These are phyloP conservation scores for Vespertilio murinus DNA, from an alignment of 2,797 vertebrate genomes.

Conservation along the genomic window DNA sequence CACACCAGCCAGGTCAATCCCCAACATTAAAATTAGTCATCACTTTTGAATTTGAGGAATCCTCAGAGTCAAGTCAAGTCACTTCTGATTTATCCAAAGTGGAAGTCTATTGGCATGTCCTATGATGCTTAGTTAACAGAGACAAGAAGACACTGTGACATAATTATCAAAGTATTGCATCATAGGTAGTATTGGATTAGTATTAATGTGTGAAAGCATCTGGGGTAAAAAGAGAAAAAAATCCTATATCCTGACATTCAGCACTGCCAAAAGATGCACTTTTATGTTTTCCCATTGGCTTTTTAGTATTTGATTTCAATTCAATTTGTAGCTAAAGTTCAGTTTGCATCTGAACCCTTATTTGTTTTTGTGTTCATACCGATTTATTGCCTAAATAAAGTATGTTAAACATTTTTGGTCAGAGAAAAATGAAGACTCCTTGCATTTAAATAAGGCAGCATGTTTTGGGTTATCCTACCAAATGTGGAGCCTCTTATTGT, in stretches of 20 bases:
- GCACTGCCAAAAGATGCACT: not conserved
- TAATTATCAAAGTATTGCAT: not conserved
- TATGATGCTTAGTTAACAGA: slow-evolving; percentile 36
- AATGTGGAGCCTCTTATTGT: not conserved
- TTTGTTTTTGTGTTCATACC: not conserved
- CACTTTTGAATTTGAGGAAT: not conserved
- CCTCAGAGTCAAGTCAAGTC: not conserved
- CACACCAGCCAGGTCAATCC: not conserved
- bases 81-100: slow-evolving; percentile 23
- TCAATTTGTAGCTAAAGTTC: not conserved
- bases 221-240: not conserved
- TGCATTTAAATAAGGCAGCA: not conserved
- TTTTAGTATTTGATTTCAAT: slow-evolving; percentile 37
- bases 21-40: not conserved
- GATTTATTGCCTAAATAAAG: not conserved
- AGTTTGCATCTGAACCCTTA: not conserved
- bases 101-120: not conserved
- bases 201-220: not conserved
- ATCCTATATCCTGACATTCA: not conserved
- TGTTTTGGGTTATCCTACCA: not conserved
- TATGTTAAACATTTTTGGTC: slow-evolving; percentile 5
- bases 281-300: slow-evolving; percentile 3
- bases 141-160: not conserved
- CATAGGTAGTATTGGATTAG: not conserved
- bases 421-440: not conserved